Conservation (phyloP, 2,113 vertebrate genomes). For the Piaya cayana region DNA sequence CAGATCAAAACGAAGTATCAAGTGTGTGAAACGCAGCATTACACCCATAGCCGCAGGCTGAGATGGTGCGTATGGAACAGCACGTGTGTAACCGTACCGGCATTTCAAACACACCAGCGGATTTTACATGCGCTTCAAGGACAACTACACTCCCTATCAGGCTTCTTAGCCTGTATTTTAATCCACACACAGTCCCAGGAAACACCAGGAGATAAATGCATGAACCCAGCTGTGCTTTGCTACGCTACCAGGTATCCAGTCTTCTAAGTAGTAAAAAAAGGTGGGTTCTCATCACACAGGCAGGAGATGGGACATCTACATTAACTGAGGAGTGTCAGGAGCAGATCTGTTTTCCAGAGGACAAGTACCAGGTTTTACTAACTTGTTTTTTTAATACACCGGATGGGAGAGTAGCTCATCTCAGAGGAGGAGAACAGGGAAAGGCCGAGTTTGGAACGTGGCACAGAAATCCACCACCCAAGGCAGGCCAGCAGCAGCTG, state of each 20-base stretch:
- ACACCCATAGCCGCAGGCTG: fast-evolving
- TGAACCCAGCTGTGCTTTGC: neutral
- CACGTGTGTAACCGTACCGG: neutral
- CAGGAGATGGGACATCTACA: neutral
- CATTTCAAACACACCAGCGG: neutral
- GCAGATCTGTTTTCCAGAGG: neutral
- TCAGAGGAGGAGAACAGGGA: neutral
- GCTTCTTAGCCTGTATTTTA: neutral
- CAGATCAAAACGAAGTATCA: neutral
- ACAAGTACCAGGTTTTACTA: neutral
- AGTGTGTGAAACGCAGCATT: neutral
- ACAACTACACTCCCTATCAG: neutral
- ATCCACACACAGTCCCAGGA: neutral
- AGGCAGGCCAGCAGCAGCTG: neutral
- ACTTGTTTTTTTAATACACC: neutral
- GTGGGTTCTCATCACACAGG: neutral
- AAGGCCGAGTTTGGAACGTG: neutral
- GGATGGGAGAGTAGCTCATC: neutral
- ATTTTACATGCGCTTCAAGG: neutral
- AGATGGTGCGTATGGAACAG: neutral
- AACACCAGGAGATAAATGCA: neutral
- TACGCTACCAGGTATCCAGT: neutral
- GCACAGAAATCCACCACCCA: neutral
- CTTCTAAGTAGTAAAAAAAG: neutral
- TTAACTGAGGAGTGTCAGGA: neutral